phyloP scores from a whole-genome alignment of 2,888 invertebrate genomes.

The Leptogaster cylindrica region DNA sequence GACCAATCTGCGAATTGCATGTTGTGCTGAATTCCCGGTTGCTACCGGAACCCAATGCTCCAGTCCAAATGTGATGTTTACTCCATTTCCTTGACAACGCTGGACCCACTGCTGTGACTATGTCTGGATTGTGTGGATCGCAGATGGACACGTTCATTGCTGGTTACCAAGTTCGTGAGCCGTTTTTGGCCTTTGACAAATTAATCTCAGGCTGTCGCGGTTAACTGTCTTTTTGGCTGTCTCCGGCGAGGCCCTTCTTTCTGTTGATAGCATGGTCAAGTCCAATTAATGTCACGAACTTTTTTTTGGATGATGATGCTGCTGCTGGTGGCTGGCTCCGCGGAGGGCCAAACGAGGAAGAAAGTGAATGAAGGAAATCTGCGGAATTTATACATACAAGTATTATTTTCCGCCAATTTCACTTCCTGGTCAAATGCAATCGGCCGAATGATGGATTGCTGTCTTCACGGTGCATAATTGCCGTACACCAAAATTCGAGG shows the following conservation, averaged over 20 bases:
- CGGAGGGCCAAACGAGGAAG: conserved; percentile 22
- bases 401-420: conserved; percentile 26
- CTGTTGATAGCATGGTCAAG: conserved; percentile 41
- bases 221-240: conserved; percentile 12
- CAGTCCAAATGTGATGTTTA: neutral
- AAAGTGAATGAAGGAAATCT: conserved; percentile 38
- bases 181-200: conserved; percentile 25
- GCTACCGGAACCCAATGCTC: too few relatives aligned
- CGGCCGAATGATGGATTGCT: conserved; percentile 24
- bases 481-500: neutral
- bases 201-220: conserved; percentile 36
- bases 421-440: conserved; percentile 36
- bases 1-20: too few relatives aligned
- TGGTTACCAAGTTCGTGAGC: conserved; percentile 12
- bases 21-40: too few relatives aligned
- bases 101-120: neutral
- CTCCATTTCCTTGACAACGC: too few relatives aligned
- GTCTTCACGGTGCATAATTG: neutral
- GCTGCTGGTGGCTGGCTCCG: neutral
- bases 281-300: conserved; percentile 40
- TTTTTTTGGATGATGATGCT: neutral
- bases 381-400: conserved; percentile 5
- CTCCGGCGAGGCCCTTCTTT: conserved; percentile 17
- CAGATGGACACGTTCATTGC: too few relatives aligned
- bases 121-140: too few relatives aligned